These are phyloP conservation scores for Setipinna tenuifilis DNA, from an alignment of 2,797 vertebrate genomes.

Conservation along the genomic window DNA sequence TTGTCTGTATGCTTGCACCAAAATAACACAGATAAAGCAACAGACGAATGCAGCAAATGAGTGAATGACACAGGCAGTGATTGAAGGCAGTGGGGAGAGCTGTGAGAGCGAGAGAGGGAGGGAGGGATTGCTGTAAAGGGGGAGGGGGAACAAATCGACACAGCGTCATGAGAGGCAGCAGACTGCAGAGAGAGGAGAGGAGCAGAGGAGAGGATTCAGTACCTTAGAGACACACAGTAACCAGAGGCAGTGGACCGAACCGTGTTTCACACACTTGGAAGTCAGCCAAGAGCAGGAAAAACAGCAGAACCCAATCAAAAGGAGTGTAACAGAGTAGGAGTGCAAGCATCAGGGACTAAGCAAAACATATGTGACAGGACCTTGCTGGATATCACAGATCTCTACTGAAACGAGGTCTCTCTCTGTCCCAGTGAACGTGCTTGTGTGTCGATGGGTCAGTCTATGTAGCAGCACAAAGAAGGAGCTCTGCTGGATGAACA, in stretches of 20 bases:
- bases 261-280: slow-evolving; percentile 29
- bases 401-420: no score
- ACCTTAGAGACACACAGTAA: slow-evolving; percentile 40
- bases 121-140: slow-evolving; percentile 35
- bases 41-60: not conserved
- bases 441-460: slow-evolving; percentile 31
- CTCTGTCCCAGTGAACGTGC: not conserved
- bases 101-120: slow-evolving; percentile 29
- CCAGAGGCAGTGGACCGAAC: slow-evolving; percentile 29
- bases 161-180: slow-evolving; percentile 46
- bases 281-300: not conserved
- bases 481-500: slow-evolving; percentile 48
- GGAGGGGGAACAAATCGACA: slow-evolving; percentile 46
- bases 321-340: slow-evolving; percentile 26
- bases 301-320: not conserved
- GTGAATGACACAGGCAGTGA: not conserved
- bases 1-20: not conserved
- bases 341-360: slow-evolving; percentile 24
- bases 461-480: slow-evolving; percentile 10
- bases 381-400: not conserved
- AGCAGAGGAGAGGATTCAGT: slow-evolving; percentile 53
- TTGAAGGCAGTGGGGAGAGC: not conserved
- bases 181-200: slow-evolving; percentile 40
- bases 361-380: not conserved
- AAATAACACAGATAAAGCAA: not conserved